Percentiles rank a stretch among this genome's conserved stretches.
Evolutionary conservation across 2,113 vertebrate genomes (phyloP).

Genomic region (Crotalus viridis): DNA sequence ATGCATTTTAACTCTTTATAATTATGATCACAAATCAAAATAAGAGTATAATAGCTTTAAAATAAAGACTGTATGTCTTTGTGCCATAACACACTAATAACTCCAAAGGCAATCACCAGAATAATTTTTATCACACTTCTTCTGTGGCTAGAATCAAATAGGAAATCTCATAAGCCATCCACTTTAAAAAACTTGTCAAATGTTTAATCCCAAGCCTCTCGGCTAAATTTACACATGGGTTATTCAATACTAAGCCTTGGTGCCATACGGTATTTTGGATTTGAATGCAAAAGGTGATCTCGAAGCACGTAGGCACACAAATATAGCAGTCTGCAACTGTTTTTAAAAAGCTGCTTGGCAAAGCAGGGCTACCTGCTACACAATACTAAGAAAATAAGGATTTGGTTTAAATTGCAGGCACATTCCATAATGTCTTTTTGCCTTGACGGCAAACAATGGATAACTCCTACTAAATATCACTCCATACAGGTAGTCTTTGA

Average conservation of each 20-base stretch:
- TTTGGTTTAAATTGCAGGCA: not conserved
- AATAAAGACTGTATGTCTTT: not conserved
- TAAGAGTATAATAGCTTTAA: not conserved
- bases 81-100: too few relatives aligned
- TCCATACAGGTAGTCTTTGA: not conserved
- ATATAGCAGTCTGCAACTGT: too few relatives aligned
- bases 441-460: not conserved
- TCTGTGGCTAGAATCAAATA: not conserved
- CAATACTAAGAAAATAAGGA: too few relatives aligned
- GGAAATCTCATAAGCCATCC: not conserved
- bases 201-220: not conserved
- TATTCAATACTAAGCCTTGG: not conserved
- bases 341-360: too few relatives aligned
- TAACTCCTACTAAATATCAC: not conserved
- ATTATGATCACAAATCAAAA: not conserved
- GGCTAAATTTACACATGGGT: not conserved
- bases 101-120: not conserved
- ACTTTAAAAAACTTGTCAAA: not conserved
- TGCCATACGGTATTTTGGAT: not conserved
- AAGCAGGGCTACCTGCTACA: too few relatives aligned
- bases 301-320: too few relatives aligned
- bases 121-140: not conserved
- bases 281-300: too few relatives aligned
- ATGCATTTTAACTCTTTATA: not conserved
- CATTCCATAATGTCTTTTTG: not conserved